Conservation (phyloP, 2,888 invertebrate genomes). For the Diarsia rubi region DNA sequence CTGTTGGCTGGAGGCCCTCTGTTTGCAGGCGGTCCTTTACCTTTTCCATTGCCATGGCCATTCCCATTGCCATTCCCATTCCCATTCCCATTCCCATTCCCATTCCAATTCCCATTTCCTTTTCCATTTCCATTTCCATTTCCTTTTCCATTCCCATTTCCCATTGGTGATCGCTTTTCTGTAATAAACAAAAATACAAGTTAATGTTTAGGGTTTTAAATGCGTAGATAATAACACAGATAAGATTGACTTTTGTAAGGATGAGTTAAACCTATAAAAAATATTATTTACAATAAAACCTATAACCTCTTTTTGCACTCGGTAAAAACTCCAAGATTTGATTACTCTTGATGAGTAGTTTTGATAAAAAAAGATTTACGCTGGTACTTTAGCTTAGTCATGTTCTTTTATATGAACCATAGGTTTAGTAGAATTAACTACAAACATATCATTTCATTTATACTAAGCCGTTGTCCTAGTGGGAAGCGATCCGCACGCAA, state of each 20-base stretch:
- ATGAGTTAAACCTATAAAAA: slow-evolving; percentile 13
- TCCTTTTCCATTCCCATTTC: slow-evolving; percentile 15
- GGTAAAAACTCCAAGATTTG: not conserved
- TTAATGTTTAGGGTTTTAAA: slow-evolving; percentile 7
- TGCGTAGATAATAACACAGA: not conserved
- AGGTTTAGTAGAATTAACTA: not conserved
- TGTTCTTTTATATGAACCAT: not conserved
- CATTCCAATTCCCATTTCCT: not conserved
- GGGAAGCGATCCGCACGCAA: not conserved
- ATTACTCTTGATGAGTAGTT: not conserved
- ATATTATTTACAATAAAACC: slow-evolving; percentile 6
- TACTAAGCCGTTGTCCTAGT: not conserved
- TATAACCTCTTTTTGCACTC: slow-evolving; percentile 12
- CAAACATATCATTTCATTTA: not conserved
- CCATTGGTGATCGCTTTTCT: slow-evolving; percentile 45
- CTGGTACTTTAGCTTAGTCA: not conserved
- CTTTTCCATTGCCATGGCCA: slow-evolving; percentile 2
- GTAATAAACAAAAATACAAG: slow-evolving; percentile 36
- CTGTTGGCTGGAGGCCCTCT: slow-evolving; percentile 38
- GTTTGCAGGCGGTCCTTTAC: slow-evolving; percentile 21
- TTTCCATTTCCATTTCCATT: slow-evolving; percentile 13
- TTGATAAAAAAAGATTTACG: slow-evolving; percentile 1
- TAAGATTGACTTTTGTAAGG: not conserved
- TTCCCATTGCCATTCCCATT: slow-evolving; percentile 15
- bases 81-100: slow-evolving; percentile 17